Evolutionary conservation across 2,888 invertebrate genomes (phyloP), one percentile per base, ranked within the genome.

Genomic region (Leucania comma): DNA sequence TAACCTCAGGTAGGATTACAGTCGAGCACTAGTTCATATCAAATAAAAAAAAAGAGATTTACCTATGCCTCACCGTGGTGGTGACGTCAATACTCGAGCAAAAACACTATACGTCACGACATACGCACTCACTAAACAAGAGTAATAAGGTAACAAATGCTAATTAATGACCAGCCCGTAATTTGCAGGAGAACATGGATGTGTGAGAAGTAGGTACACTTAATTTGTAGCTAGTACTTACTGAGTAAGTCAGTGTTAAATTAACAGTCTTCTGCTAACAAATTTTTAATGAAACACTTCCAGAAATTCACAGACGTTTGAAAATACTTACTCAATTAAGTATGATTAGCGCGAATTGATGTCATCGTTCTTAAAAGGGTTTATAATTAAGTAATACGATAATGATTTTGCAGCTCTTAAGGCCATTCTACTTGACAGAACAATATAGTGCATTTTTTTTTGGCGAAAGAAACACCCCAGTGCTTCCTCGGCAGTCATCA

Each of bases 291-390:
- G 63, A 60, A 64, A 69, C 46, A 24, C 12, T 64, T 75, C 63
- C 50, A 59, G 35, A 69, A 75, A 75, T 51, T 75, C 69, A 75
- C 75, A 75, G 35, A 17, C 53, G n/a, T 75, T 59, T 26, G 14
- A 8, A 66, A 68, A 59, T 60, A 46, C 22, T 46, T 54, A 38
- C 14, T 22, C 46, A 29, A 66, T 24, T 50, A n/a, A 32, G 38
- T 14, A 26, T 68, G 48, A 59, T 54, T 59, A 26, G 26, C 20
- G 35, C 5, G 38, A 24, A 59, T 75, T 59, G 26, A 48, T 14
- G 26, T 42, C 20, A 59, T 53, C 59, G 17, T 38, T 48, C 6
- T 26, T 53, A 38, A 51, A 60, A 48, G 10, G 10, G 29, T 29
- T 50, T 35, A 35, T n/a, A 61, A 48, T 67, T 57, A 61, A 42